Conservation (phyloP, 2,888 invertebrate genomes). For the Chironomus riparius region DNA sequence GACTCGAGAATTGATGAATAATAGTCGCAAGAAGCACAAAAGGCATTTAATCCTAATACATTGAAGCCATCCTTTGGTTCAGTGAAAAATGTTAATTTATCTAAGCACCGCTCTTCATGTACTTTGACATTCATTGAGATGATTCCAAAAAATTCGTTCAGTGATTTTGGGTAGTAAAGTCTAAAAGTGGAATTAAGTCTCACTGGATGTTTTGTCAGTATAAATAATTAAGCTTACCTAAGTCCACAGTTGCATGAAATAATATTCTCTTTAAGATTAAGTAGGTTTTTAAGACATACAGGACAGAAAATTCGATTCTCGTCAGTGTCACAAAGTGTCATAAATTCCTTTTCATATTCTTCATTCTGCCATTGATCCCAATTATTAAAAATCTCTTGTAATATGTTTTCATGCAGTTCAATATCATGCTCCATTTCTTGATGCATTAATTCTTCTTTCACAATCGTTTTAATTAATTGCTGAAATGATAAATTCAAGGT, state of each 20-base stretch:
- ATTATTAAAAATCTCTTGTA: constrained; percentile 39
- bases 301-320: constrained; percentile 39
- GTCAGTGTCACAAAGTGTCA: constrained; percentile 5
- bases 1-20: constrained; percentile 6
- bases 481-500: neutral
- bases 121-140: neutral
- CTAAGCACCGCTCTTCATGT: neutral
- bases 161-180: constrained; percentile 34
- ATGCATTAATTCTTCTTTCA: constrained; percentile 28
- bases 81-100: constrained; percentile 9
- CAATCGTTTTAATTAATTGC: constrained; percentile 13
- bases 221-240: constrained; percentile 30
- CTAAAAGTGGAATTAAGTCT: neutral
- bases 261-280: constrained; percentile 31
- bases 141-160: constrained; percentile 11
- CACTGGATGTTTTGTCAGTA: too few relatives aligned
- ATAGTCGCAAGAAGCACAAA: constrained; percentile 5
- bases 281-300: constrained; percentile 36
- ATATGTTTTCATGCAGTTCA: constrained; percentile 32
- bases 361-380: constrained; percentile 36
- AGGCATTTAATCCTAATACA: constrained; percentile 12
- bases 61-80: constrained; percentile 23
- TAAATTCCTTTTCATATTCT: constrained; percentile 32
- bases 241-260: constrained; percentile 36
- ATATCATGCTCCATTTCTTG: constrained; percentile 27